Evolutionary conservation across 2,797 vertebrate genomes (phyloP), one percentile per base, ranked within the genome.

Genomic region (Leptodactylus fallax): DNA sequence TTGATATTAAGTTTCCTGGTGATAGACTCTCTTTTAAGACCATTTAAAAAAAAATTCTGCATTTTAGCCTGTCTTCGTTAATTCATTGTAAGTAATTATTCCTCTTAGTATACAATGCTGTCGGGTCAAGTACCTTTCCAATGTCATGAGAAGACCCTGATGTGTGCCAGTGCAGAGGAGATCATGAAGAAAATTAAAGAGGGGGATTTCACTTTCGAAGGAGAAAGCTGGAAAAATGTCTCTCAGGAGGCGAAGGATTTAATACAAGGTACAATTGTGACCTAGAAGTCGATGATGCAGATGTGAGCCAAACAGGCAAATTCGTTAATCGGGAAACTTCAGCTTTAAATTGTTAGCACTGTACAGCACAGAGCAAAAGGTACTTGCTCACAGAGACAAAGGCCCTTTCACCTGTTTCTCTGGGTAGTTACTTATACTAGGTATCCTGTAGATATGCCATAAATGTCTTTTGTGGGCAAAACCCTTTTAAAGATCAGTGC

Each of bases 151-250:
- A 97, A 96, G 94, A 98, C 95, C 92, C 93, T 98, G 90, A 97
- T 95, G 0, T 98, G 97, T 92, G 97, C 97, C 90, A 99, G 96
- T 60, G 98, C 97, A 3, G 95, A 98, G 91, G 98, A 99, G 91
- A 99, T 99, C 77, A 98, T 99, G 98, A 98, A 96, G 93, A 99
- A 99, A 94, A 99, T 99, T 90, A 99, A 99, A 92, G 97, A 97
- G 36, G 98, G 98, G 19, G 98, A 99, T 90, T 99, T 99, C 91
- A 98, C 97, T 27, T 99, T 99, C 85, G 95, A 98, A 92, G 96
- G 98, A 79, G 98, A 99, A 90, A 97, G 98, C 90, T 99, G 98
- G 98, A 98, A 95, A 90, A 99, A 96, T 71, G 98, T 99, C 63
- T 99, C 98, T 85, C 96, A 96, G 90, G 97, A 99, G 92, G 98